These are phyloP conservation scores for Agrotis ipsilon DNA, from an alignment of 2,888 invertebrate species.

Conservation along the genomic window DNA sequence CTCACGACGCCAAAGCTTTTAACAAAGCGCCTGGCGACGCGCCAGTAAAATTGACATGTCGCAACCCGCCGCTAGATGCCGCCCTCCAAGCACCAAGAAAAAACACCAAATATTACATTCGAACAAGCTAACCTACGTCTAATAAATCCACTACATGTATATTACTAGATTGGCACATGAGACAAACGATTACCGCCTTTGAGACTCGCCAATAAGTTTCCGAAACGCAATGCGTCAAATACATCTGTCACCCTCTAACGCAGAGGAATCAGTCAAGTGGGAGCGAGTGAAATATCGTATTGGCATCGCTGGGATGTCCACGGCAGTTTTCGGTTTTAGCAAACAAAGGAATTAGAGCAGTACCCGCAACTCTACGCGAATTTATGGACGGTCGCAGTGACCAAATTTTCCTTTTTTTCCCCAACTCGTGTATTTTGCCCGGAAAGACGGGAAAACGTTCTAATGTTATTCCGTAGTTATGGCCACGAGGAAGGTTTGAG, in stretches of 20 bases:
- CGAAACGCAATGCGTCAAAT: constrained; percentile 69
- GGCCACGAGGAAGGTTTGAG: constrained; percentile 64
- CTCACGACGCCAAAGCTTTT: constrained; percentile 79
- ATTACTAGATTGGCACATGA: constrained; percentile 72
- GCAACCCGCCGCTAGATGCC: constrained; percentile 79
- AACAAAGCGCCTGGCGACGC: constrained; percentile 83
- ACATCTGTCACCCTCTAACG: constrained; percentile 84
- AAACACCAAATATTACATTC: constrained; percentile 70
- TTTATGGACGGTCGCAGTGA: constrained; percentile 85
- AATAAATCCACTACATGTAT: constrained; percentile 75
- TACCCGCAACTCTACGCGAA: constrained; percentile 80
- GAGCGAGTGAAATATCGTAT: constrained; percentile 86
- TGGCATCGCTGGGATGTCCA: constrained; percentile 79
- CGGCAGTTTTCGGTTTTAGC: constrained; percentile 87
- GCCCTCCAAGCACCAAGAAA: constrained; percentile 66
- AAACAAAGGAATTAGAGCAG: constrained; percentile 89
- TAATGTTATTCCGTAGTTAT: constrained; percentile 74
- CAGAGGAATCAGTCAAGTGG: constrained; percentile 81
- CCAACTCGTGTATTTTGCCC: constrained; percentile 72
- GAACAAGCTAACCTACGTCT: constrained; percentile 69
- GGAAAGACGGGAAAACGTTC: constrained; percentile 77
- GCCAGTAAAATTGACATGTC: constrained; percentile 78
- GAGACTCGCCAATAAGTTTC: constrained; percentile 70
- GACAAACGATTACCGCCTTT: constrained; percentile 76
- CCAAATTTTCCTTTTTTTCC: constrained; percentile 83